Evolutionary conservation across 1,140 invertebrate genomes (phyloP).

Genomic region (Drosophila punjabiensis): DNA sequence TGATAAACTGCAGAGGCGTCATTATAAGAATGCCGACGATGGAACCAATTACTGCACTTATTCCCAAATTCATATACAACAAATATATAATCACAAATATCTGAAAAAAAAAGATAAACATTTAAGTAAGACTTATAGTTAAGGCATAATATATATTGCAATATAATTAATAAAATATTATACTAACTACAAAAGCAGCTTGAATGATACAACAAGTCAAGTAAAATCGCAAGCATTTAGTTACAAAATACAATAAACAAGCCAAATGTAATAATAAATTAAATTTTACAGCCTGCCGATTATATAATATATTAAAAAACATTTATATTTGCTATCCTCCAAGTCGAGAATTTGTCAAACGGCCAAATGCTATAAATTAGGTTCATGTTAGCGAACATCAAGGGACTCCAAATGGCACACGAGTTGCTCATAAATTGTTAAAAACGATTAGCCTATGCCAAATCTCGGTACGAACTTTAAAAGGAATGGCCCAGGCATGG

Average conservation of each 20-base stretch:
- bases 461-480: constrained; percentile 88
- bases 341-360: constrained; percentile 27
- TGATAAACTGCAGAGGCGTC: constrained; percentile 90
- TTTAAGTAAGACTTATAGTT: not conserved
- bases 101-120: constrained; percentile 86
- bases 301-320: constrained; percentile 56
- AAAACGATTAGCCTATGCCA: constrained; percentile 31
- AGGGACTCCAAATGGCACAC: constrained; percentile 63
- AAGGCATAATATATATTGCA: too few relatives aligned
- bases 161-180: not conserved
- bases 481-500: constrained; percentile 94
- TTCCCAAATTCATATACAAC: constrained; percentile 91
- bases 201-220: not conserved
- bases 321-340: constrained; percentile 21
- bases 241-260: constrained; percentile 30
- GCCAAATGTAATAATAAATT: constrained; percentile 56
- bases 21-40: constrained; percentile 89
- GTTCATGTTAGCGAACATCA: constrained; percentile 33
- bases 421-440: constrained; percentile 72
- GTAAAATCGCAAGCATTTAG: constrained; percentile 10
- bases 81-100: constrained; percentile 90
- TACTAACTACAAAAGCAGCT: not conserved
- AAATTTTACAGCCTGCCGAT: constrained; percentile 65
- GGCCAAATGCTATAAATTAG: constrained; percentile 65
- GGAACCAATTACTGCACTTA: constrained; percentile 92